These are phyloP conservation scores for Prinia subflava DNA, from an alignment of 2,113 vertebrate genomes.

Conservation along the genomic window DNA sequence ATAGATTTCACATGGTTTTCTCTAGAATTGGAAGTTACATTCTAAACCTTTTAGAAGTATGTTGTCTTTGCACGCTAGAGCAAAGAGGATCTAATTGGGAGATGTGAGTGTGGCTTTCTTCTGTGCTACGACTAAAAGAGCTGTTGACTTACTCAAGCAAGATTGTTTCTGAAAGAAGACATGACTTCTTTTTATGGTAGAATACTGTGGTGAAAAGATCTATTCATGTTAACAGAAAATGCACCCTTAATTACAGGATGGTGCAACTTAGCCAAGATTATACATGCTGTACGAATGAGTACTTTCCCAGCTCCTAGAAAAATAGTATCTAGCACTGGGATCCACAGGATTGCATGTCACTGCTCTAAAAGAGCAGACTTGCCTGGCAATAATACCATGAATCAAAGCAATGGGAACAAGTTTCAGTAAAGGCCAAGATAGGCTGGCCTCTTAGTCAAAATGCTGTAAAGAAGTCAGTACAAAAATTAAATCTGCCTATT, in stretches of 20 bases:
- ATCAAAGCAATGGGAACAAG: not conserved
- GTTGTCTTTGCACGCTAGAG: not conserved
- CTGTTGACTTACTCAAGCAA: not conserved
- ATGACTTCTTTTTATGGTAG: not conserved
- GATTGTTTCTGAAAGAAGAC: not conserved
- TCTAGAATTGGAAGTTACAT: not conserved
- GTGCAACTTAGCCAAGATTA: not conserved
- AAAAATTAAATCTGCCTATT: not conserved
- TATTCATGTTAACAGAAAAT: not conserved
- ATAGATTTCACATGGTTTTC: not conserved
- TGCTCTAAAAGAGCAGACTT: not conserved
- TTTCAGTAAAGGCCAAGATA: not conserved
- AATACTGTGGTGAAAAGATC: not conserved
- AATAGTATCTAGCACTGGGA: not conserved
- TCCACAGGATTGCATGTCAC: not conserved
- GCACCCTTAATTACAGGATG: not conserved
- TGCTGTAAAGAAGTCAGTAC: not conserved
- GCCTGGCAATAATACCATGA: not conserved
- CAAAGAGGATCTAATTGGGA: not conserved
- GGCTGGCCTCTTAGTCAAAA: not conserved
- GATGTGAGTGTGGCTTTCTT: not conserved
- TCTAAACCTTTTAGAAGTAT: not conserved
- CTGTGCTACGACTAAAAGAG: not conserved
- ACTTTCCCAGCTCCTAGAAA: not conserved
- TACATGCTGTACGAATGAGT: not conserved